Percentiles rank a stretch among this genome's conserved stretches.
Conservation (phyloP, 2,888 invertebrate species). For the Andricus curvator region DNA sequence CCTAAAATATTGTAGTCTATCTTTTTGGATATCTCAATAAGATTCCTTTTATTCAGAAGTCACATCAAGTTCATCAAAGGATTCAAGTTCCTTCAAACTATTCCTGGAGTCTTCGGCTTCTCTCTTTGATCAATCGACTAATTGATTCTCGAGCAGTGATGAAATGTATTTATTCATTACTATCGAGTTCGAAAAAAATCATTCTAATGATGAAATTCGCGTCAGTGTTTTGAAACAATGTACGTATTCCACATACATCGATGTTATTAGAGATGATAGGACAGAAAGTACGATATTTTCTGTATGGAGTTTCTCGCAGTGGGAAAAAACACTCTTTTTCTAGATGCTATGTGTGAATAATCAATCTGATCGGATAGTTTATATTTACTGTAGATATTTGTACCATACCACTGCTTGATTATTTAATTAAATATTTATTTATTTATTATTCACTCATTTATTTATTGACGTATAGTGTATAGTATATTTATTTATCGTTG, state of each 20-base stretch:
- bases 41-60: conserved; percentile 4
- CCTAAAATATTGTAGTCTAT: not conserved
- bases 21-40: no score
- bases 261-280: conserved; percentile 31
- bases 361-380: conserved; percentile 35
- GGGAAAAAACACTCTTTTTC: conserved; percentile 23
- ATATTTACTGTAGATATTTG: conserved; percentile 39
- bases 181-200: conserved; percentile 20
- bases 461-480: conserved; percentile 37
- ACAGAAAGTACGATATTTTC: conserved; percentile 33
- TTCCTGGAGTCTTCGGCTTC: not conserved
- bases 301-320: conserved; percentile 35
- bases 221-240: conserved; percentile 34
- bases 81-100: not conserved
- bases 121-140: conserved; percentile 1
- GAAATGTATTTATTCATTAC: conserved; percentile 21
- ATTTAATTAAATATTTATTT: conserved; percentile 30
- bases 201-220: conserved; percentile 17
- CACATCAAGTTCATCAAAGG: conserved; percentile 2
- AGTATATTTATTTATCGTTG: conserved; percentile 32
- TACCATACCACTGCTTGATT: conserved; percentile 40
- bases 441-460: conserved; percentile 26
- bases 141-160: conserved; percentile 11
- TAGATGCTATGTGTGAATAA: conserved; percentile 38
- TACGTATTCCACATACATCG: conserved; percentile 40